phyloP scores from a whole-genome alignment of 1,140 invertebrate species.

The Nilaparvata lugens region DNA sequence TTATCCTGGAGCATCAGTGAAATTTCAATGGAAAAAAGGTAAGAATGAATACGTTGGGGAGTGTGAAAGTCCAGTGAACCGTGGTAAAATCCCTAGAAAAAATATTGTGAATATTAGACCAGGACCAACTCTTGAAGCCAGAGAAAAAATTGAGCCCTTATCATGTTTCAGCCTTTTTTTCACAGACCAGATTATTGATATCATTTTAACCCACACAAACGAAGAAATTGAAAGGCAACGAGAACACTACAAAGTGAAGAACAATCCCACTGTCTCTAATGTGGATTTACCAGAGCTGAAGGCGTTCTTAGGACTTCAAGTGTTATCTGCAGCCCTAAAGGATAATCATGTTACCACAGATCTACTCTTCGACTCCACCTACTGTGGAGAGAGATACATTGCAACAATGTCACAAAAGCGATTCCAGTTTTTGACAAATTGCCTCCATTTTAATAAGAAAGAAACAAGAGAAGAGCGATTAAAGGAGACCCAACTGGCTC shows the following conservation, averaged over 20 bases:
- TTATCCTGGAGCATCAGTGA: too few relatives aligned
- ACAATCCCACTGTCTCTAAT: background rate
- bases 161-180: constrained; percentile 5
- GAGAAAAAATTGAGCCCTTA: background rate
- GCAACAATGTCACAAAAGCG: constrained; percentile 27
- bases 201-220: constrained; percentile 5
- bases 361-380: constrained; percentile 22
- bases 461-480: background rate
- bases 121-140: background rate
- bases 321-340: constrained; percentile 23
- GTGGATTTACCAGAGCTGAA: constrained; percentile 11
- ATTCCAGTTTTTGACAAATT: constrained; percentile 29
- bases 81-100: too few relatives aligned
- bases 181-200: background rate
- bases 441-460: background rate
- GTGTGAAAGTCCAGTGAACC: too few relatives aligned
- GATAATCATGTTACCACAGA: constrained; percentile 25
- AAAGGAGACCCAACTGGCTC: background rate
- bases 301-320: constrained; percentile 23
- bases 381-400: constrained; percentile 23
- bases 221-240: constrained; percentile 6
- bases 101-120: background rate
- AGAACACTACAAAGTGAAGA: background rate
- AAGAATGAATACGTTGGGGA: too few relatives aligned
- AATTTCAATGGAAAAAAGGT: too few relatives aligned